phyloP scores from a whole-genome alignment of 1,140 invertebrate genomes.

The Pseudomyrmex gracilis region DNA sequence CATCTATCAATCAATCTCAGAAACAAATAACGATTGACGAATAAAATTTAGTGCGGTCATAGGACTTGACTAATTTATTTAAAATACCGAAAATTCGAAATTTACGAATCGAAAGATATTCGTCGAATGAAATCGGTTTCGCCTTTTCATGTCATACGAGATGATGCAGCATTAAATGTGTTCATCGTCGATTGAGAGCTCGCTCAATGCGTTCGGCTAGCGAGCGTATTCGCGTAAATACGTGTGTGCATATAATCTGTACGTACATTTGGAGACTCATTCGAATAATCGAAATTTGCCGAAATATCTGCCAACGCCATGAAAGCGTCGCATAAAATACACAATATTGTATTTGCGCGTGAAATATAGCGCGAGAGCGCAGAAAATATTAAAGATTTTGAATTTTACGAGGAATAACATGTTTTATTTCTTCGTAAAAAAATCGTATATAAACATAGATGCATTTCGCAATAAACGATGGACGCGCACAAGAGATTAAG shows the following conservation, averaged over 20 bases:
- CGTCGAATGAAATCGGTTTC: slow-evolving; percentile 50
- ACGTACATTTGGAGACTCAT: slow-evolving; percentile 14
- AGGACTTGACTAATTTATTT: slow-evolving; percentile 30
- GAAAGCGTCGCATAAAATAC: not conserved
- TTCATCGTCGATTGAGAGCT: slow-evolving; percentile 41
- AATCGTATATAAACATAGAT: too few species aligned
- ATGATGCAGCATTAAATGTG: slow-evolving; percentile 39
- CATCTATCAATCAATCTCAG: not conserved
- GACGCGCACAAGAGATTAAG: too few species aligned
- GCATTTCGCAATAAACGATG: too few species aligned
- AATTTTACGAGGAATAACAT: not conserved
- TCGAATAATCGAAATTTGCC: slow-evolving; percentile 31
- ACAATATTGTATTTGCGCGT: not conserved
- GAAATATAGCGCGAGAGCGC: not conserved
- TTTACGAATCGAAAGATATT: slow-evolving; percentile 35
- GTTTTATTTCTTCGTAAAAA: not conserved
- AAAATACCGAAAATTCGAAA: slow-evolving; percentile 27
- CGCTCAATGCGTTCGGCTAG: slow-evolving; percentile 14
- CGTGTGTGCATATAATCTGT: slow-evolving; percentile 29
- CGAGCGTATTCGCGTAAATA: slow-evolving; percentile 25
- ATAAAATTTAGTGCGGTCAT: slow-evolving; percentile 21
- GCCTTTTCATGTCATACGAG: slow-evolving; percentile 45
- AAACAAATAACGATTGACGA: slow-evolving; percentile 26
- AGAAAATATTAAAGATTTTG: not conserved
- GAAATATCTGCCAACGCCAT: not conserved